Conservation (phyloP, 2,797 vertebrate species). For the Onychomys torridus region DNA sequence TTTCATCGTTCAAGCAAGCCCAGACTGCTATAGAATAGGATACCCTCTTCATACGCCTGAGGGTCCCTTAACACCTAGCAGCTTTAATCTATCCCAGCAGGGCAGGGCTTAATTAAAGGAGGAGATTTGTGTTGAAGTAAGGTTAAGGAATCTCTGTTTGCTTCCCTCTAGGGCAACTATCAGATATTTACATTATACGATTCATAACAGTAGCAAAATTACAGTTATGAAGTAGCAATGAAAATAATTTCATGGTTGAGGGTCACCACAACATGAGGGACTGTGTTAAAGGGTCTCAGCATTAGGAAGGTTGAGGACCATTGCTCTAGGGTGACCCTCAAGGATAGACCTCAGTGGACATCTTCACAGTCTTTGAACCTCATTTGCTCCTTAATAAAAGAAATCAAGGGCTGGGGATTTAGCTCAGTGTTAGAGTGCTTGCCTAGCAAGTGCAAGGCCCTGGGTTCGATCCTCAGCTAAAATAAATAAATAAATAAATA, state of each 20-base stretch:
- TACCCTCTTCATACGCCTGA: not conserved
- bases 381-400: not conserved
- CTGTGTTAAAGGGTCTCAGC: not conserved
- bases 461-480: too few relatives aligned
- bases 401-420: too few relatives aligned
- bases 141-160: not conserved
- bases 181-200: not conserved
- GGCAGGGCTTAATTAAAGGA: not conserved
- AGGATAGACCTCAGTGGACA: not conserved
- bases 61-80: not conserved
- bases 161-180: not conserved
- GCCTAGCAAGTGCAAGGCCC: too few relatives aligned
- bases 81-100: not conserved
- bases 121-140: not conserved
- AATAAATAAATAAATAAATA: too few relatives aligned
- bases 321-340: not conserved
- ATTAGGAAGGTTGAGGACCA: not conserved
- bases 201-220: not conserved
- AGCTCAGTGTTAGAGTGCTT: too few relatives aligned
- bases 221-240: too few relatives aligned
- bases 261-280: fast-evolving
- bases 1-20: not conserved
- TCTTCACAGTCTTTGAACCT: not conserved
- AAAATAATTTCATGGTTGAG: too few relatives aligned
- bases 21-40: not conserved